phyloP scores from a whole-genome alignment of 2,888 invertebrate genomes.

The Xestia ashworthii region DNA sequence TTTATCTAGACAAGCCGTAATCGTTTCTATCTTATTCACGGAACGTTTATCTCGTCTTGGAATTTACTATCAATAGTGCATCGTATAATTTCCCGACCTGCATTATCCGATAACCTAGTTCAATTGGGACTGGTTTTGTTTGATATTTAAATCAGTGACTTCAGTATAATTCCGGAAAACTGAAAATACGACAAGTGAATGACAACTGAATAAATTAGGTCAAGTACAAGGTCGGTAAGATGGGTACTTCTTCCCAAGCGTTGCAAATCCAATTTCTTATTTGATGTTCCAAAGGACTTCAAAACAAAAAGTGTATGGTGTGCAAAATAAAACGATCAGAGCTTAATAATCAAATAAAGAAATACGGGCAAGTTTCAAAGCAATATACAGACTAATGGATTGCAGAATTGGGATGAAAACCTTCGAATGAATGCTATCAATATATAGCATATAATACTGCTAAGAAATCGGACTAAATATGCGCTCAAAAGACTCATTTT shows the following conservation, averaged over 20 bases:
- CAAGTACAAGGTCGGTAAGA: slow-evolving; percentile 29
- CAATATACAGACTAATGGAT: neutral
- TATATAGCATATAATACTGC: neutral
- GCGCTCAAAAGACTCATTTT: neutral
- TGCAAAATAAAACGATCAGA: neutral
- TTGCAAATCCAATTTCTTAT: neutral
- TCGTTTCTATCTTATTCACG: slow-evolving; percentile 18
- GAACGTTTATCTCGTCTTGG: slow-evolving; percentile 40
- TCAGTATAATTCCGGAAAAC: neutral
- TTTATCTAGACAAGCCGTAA: slow-evolving; percentile 27
- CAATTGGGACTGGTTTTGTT: slow-evolving; percentile 12
- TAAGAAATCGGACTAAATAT: neutral
- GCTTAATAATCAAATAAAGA: neutral
- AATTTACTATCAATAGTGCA: slow-evolving; percentile 36
- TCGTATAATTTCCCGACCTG: slow-evolving; percentile 7
- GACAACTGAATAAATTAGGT: slow-evolving; percentile 27
- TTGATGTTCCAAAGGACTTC: neutral
- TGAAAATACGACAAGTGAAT: slow-evolving; percentile 8
- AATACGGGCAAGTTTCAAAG: slow-evolving; percentile 9
- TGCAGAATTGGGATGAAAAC: neutral
- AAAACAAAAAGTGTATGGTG: neutral
- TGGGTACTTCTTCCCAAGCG: neutral
- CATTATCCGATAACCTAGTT: slow-evolving; percentile 31
- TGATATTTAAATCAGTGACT: slow-evolving; percentile 1
- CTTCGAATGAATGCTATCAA: neutral